phyloP scores from a whole-genome alignment of 2,113 vertebrate genomes.

The Falcunculus frontatus region DNA sequence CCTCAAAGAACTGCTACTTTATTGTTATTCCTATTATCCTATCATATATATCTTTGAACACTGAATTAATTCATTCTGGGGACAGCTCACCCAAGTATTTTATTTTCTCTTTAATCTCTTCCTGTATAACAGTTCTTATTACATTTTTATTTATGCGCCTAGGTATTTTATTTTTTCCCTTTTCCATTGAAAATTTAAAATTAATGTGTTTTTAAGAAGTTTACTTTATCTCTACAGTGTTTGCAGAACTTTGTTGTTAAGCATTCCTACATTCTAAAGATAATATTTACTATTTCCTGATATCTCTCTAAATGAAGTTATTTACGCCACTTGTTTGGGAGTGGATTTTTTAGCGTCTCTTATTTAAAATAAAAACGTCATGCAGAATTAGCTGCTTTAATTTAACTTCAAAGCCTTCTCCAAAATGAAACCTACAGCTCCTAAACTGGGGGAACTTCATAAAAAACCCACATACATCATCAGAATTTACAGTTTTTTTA shows the following conservation, averaged over 20 bases:
- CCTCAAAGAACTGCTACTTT: neutral
- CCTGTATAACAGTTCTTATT: neutral
- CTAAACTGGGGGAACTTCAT: neutral
- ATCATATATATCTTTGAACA: neutral
- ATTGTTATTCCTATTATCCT: neutral
- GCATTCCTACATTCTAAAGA: neutral
- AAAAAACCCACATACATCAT: neutral
- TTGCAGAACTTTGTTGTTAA: neutral
- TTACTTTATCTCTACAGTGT: neutral
- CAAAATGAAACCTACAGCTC: neutral
- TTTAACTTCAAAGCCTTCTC: neutral
- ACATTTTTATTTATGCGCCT: neutral
- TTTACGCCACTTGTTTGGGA: neutral
- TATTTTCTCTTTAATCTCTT: neutral
- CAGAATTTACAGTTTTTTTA: neutral
- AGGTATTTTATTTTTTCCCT: neutral
- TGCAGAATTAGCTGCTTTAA: neutral
- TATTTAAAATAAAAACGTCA: neutral
- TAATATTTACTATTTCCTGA: neutral
- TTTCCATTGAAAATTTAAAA: neutral
- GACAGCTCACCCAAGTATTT: neutral
- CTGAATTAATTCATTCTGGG: neutral
- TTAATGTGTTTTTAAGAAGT: neutral
- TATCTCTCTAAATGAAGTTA: neutral
- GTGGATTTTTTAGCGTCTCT: rapidly evolving